Conservation (phyloP, 1,140 invertebrate species). For the Drosophila sturtevanti region DNA sequence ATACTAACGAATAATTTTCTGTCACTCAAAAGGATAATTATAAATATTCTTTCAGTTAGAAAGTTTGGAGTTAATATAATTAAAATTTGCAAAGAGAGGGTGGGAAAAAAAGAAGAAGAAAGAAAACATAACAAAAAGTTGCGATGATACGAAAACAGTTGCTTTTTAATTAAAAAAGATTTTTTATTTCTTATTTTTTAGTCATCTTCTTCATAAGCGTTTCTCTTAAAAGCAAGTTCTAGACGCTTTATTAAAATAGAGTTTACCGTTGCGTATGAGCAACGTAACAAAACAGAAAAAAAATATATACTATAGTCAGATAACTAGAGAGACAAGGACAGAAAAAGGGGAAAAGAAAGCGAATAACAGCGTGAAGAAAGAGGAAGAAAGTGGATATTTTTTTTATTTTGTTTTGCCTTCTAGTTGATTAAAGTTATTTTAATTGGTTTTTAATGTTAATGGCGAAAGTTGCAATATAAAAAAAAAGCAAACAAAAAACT, state of each 20-base stretch:
- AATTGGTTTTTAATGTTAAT: slow-evolving; percentile 63
- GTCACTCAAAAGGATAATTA: background rate
- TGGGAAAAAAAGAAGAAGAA: background rate
- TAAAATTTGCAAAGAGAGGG: background rate
- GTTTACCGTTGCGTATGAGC: slow-evolving; percentile 51
- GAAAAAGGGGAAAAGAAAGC: background rate
- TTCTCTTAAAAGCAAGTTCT: slow-evolving; percentile 46
- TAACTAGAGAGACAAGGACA: background rate
- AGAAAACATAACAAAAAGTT: background rate
- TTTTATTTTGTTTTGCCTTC: slow-evolving; percentile 28
- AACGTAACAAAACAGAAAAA: slow-evolving; percentile 18
- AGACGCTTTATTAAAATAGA: slow-evolving; percentile 52
- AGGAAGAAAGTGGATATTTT: background rate
- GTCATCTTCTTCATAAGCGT: slow-evolving; percentile 46
- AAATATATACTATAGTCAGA: background rate
- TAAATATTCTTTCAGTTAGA: background rate
- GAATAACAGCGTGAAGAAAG: background rate
- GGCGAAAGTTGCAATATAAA: slow-evolving; percentile 42
- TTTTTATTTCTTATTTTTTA: slow-evolving; percentile 5
- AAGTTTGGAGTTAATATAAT: background rate
- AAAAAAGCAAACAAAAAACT: background rate
- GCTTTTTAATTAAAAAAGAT: slow-evolving; percentile 65
- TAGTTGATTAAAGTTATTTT: slow-evolving; percentile 61
- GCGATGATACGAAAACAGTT: slow-evolving; percentile 46
- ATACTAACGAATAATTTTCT: too few species aligned